Evolutionary conservation across 2,888 invertebrate species (phyloP).

Genomic region (Phyto melanocephala): DNA sequence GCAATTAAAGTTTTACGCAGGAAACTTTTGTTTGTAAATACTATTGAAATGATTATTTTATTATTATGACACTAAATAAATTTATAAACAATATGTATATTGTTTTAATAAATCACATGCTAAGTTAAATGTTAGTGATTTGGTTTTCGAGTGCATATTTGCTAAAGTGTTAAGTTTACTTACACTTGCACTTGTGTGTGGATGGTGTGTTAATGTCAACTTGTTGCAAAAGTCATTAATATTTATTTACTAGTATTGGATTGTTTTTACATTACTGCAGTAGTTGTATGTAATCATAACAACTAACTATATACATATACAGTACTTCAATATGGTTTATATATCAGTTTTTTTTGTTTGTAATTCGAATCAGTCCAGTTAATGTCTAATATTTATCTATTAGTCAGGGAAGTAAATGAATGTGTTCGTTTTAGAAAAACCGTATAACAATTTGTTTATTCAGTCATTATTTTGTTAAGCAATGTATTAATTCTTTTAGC

Average conservation of each 20-base stretch:
- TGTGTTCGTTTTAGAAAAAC: background rate
- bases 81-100: no score
- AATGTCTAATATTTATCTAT: background rate
- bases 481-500: background rate
- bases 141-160: constrained; percentile 11
- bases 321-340: background rate
- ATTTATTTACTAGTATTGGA: background rate
- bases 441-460: background rate
- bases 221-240: constrained; percentile 41
- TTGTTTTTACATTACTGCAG: background rate
- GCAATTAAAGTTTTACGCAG: constrained; percentile 37
- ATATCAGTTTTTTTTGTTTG: constrained; percentile 1
- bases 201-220: constrained; percentile 18
- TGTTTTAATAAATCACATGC: no score
- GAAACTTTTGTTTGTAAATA: constrained; percentile 27
- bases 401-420: background rate
- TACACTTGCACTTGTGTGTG: constrained; percentile 11
- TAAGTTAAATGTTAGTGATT: constrained; percentile 15
- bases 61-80: no score
- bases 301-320: background rate
- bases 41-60: background rate
- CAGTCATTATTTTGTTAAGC: background rate
- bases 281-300: background rate
- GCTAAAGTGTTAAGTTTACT: constrained; percentile 39
- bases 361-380: background rate